Conservation (phyloP, 2,888 invertebrate species). For the Lamellibrachia columna region DNA sequence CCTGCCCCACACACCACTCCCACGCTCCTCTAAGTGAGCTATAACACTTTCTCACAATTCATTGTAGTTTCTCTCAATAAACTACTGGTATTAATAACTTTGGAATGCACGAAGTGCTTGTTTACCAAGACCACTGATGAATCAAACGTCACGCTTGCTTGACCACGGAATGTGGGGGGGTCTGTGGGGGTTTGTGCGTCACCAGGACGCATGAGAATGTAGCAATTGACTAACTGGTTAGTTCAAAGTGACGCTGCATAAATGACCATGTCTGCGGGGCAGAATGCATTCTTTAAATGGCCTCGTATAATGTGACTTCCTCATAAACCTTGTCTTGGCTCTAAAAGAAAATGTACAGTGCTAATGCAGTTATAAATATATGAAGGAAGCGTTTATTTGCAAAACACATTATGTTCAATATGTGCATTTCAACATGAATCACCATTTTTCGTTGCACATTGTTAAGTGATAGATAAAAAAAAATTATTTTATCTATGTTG, state of each 20-base stretch:
- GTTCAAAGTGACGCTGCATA: not conserved
- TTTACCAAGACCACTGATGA: not conserved
- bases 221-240: not conserved
- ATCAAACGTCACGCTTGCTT: not conserved
- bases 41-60: not conserved
- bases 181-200: not conserved
- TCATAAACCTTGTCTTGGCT: not conserved
- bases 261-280: not conserved
- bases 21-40: not conserved
- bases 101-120: not conserved
- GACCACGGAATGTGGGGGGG: not conserved
- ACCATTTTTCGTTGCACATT: too few species aligned
- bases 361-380: not conserved
- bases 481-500: too few species aligned
- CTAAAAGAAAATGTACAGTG: not conserved
- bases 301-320: not conserved
- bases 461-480: too few species aligned
- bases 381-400: not conserved
- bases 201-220: not conserved
- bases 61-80: not conserved
- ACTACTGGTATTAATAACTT: not conserved
- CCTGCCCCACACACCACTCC: not conserved
- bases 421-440: too few species aligned
- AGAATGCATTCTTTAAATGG: not conserved
- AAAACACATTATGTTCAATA: too few species aligned